A percentile compares a stretch with the other conserved stretches of the same genome.
phyloP scores from a whole-genome alignment of 2,888 invertebrate genomes.

The Sclerodermus sp. region DNA sequence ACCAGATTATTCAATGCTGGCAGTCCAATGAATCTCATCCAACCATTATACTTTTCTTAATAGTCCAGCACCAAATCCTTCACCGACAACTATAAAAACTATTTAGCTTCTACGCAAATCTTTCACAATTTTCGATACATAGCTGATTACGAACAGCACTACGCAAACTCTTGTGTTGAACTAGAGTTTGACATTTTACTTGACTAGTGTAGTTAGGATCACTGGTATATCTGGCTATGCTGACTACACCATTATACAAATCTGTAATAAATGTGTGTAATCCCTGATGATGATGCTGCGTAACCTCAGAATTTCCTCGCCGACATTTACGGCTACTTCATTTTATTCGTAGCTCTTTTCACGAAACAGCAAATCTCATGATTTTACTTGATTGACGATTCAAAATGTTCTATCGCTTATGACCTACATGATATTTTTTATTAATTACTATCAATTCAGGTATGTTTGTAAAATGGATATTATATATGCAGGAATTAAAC shows the following conservation, averaged over 20 bases:
- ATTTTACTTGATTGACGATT: not conserved
- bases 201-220: slow-evolving; percentile 29
- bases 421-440: slow-evolving; percentile 21
- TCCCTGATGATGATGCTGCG: slow-evolving; percentile 28
- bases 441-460: slow-evolving; percentile 20
- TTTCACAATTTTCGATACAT: slow-evolving; percentile 8
- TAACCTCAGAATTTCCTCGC: slow-evolving; percentile 22
- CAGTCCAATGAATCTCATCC: not conserved
- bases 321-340: slow-evolving; percentile 4
- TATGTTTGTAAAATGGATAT: slow-evolving; percentile 14
- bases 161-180: slow-evolving; percentile 7
- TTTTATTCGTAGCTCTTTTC: not conserved
- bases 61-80: not conserved
- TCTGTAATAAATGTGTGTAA: slow-evolving; percentile 18
- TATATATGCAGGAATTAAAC: not conserved
- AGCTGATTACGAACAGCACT: slow-evolving; percentile 7
- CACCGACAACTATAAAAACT: not conserved
- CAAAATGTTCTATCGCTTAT: slow-evolving; percentile 20
- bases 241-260: not conserved
- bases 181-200: slow-evolving; percentile 24
- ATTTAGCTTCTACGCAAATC: not conserved
- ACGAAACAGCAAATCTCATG: too few species aligned
- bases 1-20: not conserved
- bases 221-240: too few species aligned
- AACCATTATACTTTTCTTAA: not conserved